Evolutionary conservation across 2,797 vertebrate genomes (phyloP), one percentile per base, ranked within the genome.

Genomic region (Rhabdophis nuchalis): DNA sequence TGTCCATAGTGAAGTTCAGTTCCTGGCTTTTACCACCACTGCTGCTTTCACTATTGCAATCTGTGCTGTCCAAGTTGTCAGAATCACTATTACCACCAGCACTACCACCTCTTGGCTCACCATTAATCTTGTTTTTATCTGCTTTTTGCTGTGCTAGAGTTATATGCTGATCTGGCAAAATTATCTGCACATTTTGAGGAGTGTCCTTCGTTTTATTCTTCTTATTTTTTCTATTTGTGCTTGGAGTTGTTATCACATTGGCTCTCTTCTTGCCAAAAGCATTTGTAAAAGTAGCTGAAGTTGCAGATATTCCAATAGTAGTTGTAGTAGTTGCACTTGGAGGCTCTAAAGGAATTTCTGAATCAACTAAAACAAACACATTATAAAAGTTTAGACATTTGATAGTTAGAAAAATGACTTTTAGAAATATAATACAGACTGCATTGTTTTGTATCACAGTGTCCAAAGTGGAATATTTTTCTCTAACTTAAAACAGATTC

Each of bases 161-260:
- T 98, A 99, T 98, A 98, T 99, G 98, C 82, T 99, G 98, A 97
- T 99, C 99, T 93, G 99, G 98, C 95, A 99, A 97, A 96, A 99
- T 99, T 96, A 99, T 99, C 93, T 99, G 98, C 97, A 99, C 98
- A 56, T 98, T 99, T 87, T 98, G 98, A 93, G 98, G 98, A 91
- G 97, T 97, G 95, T 99, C 99, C 98, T 99, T 99, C 23, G 98
- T 99, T 98, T 99, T 99, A 94, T 99, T 99, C 98, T 99, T 99
- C 98, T 99, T 99, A 97, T 98, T 99, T 97, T 99, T 99, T 93
- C 98, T 98, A 72, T 98, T 99, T 96, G 98, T 98, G 97, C 98
- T 99, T 23, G 99, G 99, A 29, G 99, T 99, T 88, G 99, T 99
- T 95, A 98, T 98, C 96, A 99, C 98, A 50, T 98, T 98, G 92